phyloP scores from a whole-genome alignment of 2,113 vertebrate genomes.

The Rhinolophus ferrumequinum region DNA sequence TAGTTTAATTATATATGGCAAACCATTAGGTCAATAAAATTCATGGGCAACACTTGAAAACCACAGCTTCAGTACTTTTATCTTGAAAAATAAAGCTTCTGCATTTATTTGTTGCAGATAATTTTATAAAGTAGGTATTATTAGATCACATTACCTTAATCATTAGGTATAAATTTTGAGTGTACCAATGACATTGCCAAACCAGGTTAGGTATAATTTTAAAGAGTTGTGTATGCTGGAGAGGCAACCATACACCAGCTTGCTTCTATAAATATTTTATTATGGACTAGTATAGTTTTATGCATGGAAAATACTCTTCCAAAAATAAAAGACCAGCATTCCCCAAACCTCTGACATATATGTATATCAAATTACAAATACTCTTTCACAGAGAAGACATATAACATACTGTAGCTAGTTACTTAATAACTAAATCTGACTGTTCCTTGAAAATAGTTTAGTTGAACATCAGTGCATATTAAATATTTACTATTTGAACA shows the following conservation, averaged over 20 bases:
- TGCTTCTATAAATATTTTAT: neutral
- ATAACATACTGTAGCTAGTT: neutral
- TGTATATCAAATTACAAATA: neutral
- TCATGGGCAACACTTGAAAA: neutral
- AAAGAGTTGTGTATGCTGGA: neutral
- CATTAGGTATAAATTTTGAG: neutral
- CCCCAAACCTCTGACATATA: neutral
- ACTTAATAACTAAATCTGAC: neutral
- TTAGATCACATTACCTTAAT: neutral
- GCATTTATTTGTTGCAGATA: neutral
- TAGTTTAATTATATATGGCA: neutral
- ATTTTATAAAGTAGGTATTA: neutral
- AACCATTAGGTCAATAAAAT: neutral
- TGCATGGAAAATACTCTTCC: neutral
- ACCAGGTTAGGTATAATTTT: neutral
- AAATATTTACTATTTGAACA: neutral
- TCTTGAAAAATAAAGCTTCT: conserved; percentile 31
- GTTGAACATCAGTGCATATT: neutral
- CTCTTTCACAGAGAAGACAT: neutral
- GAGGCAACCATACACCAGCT: neutral
- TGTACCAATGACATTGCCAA: neutral
- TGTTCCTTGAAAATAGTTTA: neutral
- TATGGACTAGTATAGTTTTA: neutral
- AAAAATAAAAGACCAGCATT: neutral
- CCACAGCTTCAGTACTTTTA: neutral